phyloP scores from a whole-genome alignment of 2,113 vertebrate species.

The Poecile atricapillus region DNA sequence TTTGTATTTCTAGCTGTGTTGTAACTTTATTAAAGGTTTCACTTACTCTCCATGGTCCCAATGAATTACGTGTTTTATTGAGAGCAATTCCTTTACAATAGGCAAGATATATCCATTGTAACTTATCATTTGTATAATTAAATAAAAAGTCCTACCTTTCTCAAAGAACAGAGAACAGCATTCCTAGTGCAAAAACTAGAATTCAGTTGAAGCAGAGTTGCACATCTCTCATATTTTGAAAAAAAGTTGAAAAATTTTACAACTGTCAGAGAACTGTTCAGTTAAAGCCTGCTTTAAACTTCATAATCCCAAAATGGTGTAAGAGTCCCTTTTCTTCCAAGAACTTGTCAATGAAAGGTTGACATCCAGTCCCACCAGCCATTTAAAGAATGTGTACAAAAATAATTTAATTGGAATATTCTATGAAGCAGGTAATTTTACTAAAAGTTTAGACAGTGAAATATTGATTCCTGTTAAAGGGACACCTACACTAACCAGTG shows the following conservation, averaged over 20 bases:
- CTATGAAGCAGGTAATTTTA: slow-evolving; percentile 27
- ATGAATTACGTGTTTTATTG: neutral
- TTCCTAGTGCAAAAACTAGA: neutral
- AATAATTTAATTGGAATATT: neutral
- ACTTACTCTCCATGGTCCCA: neutral
- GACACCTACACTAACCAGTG: neutral
- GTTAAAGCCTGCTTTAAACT: neutral
- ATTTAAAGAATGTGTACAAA: slow-evolving; percentile 5
- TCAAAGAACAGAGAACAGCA: neutral
- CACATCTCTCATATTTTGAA: neutral
- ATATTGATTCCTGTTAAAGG: slow-evolving; percentile 41
- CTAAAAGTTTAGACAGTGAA: neutral
- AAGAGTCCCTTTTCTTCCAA: neutral
- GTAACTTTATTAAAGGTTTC: neutral
- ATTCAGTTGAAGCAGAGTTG: neutral
- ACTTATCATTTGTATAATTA: neutral
- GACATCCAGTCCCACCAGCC: neutral
- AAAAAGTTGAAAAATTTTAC: neutral
- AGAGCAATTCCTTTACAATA: neutral
- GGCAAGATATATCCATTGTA: neutral
- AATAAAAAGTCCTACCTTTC: neutral
- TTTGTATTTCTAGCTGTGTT: neutral
- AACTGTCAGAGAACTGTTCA: neutral
- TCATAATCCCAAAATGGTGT: neutral
- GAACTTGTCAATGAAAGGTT: neutral